phyloP scores from a whole-genome alignment of 2,888 invertebrate species.

The Euplagia quadripunctaria region DNA sequence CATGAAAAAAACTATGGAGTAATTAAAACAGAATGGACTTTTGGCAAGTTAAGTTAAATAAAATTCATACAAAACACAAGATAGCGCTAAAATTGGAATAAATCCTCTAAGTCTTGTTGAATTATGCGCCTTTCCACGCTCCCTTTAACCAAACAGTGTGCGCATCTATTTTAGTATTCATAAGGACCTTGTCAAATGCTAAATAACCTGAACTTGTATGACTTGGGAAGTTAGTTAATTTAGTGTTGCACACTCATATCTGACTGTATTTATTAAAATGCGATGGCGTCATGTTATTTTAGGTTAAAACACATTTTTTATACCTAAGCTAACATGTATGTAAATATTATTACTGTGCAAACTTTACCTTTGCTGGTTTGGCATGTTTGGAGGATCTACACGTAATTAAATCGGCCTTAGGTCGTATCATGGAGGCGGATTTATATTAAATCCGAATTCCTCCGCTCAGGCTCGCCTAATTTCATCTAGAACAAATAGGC shows the following conservation, averaged over 20 bases:
- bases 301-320: slow-evolving; percentile 12
- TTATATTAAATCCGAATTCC: not conserved
- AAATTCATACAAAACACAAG: not conserved
- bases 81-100: not conserved
- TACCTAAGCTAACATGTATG: slow-evolving; percentile 2
- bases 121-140: not conserved
- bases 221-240: slow-evolving; percentile 23
- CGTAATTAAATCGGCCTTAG: not conserved
- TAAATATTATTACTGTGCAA: not conserved
- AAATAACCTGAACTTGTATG: slow-evolving; percentile 40
- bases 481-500: not conserved
- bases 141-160: not conserved
- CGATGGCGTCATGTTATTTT: slow-evolving; percentile 17
- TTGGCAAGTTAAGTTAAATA: too few species aligned
- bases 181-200: slow-evolving; percentile 33
- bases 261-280: slow-evolving; percentile 4
- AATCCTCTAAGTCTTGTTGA: not conserved
- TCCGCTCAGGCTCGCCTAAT: not conserved
- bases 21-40: not conserved
- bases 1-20: not conserved
- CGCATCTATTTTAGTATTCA: not conserved
- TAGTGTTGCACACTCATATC: slow-evolving; percentile 3
- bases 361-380: not conserved
- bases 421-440: not conserved
- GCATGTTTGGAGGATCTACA: not conserved